A percentile compares a stretch with the other conserved stretches of the same genome.
Evolutionary conservation across 2,888 invertebrate genomes (phyloP).

Genomic region (Odontomyia ornata): DNA sequence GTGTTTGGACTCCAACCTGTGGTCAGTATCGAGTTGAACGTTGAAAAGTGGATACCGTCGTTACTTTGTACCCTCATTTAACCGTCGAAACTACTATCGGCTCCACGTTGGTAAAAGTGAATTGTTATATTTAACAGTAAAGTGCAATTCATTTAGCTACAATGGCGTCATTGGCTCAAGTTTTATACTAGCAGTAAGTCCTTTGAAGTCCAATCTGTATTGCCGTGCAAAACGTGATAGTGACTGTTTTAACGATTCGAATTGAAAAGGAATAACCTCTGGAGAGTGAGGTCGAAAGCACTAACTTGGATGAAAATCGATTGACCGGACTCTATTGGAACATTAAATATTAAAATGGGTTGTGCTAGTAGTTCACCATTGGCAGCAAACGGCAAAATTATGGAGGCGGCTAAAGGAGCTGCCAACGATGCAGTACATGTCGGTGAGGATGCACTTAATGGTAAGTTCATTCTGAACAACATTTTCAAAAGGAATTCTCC

Average conservation of each 20-base stretch:
- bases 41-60: constrained; percentile 39
- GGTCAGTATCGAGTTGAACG: constrained; percentile 41
- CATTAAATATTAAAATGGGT: constrained; percentile 48
- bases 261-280: neutral
- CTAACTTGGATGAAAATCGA: constrained; percentile 25
- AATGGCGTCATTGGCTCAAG: neutral
- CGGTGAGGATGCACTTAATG: constrained; percentile 50
- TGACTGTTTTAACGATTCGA: neutral
- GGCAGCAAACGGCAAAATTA: constrained; percentile 48
- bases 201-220: constrained; percentile 11
- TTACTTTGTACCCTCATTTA: neutral
- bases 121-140: neutral
- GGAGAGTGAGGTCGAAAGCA: neutral
- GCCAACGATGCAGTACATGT: constrained; percentile 50
- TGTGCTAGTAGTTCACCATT: constrained; percentile 53
- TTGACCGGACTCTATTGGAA: constrained; percentile 7
- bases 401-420: constrained; percentile 50
- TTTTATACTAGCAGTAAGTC: constrained; percentile 35
- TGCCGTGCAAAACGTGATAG: neutral
- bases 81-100: neutral
- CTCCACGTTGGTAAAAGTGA: neutral
- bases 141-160: neutral
- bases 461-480: constrained; percentile 41
- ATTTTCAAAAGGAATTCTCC: neutral
- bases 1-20: constrained; percentile 16